These are phyloP conservation scores for Solenopsis fugax DNA, from an alignment of 1,140 invertebrate genomes.

Conservation along the genomic window DNA sequence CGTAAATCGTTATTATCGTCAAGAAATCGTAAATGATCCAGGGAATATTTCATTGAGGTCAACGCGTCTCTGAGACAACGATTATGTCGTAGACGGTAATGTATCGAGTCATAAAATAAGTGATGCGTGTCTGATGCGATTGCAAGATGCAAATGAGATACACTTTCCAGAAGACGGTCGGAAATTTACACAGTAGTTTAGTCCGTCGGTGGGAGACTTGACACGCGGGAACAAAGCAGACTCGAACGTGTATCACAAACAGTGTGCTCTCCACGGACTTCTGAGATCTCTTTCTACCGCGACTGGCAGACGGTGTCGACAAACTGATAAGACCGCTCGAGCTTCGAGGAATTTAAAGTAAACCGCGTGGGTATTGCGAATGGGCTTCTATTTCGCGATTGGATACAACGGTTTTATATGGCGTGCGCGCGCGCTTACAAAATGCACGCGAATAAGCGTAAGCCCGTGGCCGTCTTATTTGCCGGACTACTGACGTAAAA, in stretches of 20 bases:
- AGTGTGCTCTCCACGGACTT: constrained; percentile 24
- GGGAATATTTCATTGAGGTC: not conserved
- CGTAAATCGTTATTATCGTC: not conserved
- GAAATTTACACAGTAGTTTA: constrained; percentile 52
- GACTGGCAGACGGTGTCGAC: constrained; percentile 74
- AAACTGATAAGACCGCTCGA: constrained; percentile 80
- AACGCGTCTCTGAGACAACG: not conserved
- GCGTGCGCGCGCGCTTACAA: too few species aligned
- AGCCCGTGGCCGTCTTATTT: constrained; percentile 1
- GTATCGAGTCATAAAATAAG: constrained; percentile 14
- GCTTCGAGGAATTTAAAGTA: constrained; percentile 69
- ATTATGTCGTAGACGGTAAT: constrained; percentile 29
- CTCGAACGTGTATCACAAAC: constrained; percentile 46
- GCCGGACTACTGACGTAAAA: constrained; percentile 8
- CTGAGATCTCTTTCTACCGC: constrained; percentile 69
- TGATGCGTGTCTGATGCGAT: not conserved
- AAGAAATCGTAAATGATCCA: not conserved
- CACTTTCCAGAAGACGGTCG: constrained; percentile 35
- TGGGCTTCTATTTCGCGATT: constrained; percentile 64
- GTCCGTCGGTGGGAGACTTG: constrained; percentile 1
- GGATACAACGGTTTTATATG: constrained; percentile 39
- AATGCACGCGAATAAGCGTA: not conserved
- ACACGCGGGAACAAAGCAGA: constrained; percentile 61
- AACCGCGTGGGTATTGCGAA: constrained; percentile 69
- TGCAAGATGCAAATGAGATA: constrained; percentile 34